Conservation (phyloP, 2,888 invertebrate genomes). For the Boloria selene region DNA sequence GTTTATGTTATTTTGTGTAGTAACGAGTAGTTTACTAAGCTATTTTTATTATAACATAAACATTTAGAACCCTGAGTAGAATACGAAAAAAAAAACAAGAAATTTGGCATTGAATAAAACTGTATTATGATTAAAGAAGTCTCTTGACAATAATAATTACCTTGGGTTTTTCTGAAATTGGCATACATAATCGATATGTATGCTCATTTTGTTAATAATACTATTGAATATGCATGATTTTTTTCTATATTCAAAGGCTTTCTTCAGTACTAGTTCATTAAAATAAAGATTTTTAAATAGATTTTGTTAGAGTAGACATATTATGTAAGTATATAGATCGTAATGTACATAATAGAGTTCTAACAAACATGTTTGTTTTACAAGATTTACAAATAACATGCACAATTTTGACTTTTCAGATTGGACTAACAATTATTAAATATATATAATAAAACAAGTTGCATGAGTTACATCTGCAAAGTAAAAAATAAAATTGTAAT, state of each 20-base stretch:
- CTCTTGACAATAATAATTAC: constrained; percentile 35
- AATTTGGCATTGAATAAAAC: not conserved
- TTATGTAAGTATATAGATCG: constrained; percentile 21
- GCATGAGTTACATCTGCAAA: constrained; percentile 38
- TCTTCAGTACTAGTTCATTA: constrained; percentile 21
- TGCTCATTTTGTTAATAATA: constrained; percentile 17
- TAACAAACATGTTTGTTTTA: constrained; percentile 20
- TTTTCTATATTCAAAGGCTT: constrained; percentile 28
- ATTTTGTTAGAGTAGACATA: constrained; percentile 24
- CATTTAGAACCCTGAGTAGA: not conserved
- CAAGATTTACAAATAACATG: constrained; percentile 20
- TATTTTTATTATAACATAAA: constrained; percentile 2
- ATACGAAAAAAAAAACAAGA: no score
- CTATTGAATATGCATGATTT: constrained; percentile 32
- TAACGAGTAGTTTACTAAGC: constrained; percentile 10
- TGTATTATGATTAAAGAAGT: constrained; percentile 12
- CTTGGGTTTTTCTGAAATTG: constrained; percentile 5
- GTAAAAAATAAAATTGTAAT: constrained; percentile 3
- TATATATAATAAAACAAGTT: constrained; percentile 31
- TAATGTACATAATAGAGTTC: constrained; percentile 25
- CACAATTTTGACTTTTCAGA: constrained; percentile 27
- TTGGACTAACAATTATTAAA: constrained; percentile 33
- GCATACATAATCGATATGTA: constrained; percentile 16
- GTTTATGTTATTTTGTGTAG: constrained; percentile 8
- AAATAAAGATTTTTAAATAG: constrained; percentile 15